phyloP scores from a whole-genome alignment of 2,797 vertebrate genomes.

The Enteromius anoplus region DNA sequence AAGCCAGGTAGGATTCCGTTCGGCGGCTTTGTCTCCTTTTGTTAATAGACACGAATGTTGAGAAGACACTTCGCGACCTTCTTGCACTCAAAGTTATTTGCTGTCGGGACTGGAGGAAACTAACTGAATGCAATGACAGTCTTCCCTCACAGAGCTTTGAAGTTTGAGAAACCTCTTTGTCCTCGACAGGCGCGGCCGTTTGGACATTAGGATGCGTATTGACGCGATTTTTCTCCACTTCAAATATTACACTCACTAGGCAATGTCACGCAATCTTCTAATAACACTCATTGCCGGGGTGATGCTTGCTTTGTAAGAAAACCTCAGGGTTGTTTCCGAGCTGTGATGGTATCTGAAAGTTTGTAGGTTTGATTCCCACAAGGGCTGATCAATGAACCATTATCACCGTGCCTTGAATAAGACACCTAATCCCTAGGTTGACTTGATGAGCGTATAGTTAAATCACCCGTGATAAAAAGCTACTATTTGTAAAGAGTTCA shows the following conservation, averaged over 20 bases:
- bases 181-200: neutral
- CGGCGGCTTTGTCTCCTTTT: neutral
- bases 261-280: conserved; percentile 11
- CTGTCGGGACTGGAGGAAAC: conserved; percentile 14
- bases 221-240: neutral
- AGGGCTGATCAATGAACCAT: conserved; percentile 3
- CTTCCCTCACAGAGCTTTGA: neutral
- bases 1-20: neutral
- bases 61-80: conserved; percentile 23
- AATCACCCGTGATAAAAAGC: neutral
- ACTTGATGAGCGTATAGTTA: neutral
- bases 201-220: neutral
- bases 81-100: conserved; percentile 24
- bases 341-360: neutral
- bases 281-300: conserved; percentile 11
- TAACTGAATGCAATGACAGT: neutral
- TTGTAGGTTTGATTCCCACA: neutral
- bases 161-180: conserved; percentile 24
- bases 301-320: neutral
- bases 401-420: neutral
- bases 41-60: neutral
- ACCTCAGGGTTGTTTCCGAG: no score
- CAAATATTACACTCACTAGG: neutral
- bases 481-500: neutral
- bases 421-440: neutral